Evolutionary conservation across 2,888 invertebrate genomes (phyloP), one percentile per base, ranked within the genome.

Genomic region (Notodonta ziczac): DNA sequence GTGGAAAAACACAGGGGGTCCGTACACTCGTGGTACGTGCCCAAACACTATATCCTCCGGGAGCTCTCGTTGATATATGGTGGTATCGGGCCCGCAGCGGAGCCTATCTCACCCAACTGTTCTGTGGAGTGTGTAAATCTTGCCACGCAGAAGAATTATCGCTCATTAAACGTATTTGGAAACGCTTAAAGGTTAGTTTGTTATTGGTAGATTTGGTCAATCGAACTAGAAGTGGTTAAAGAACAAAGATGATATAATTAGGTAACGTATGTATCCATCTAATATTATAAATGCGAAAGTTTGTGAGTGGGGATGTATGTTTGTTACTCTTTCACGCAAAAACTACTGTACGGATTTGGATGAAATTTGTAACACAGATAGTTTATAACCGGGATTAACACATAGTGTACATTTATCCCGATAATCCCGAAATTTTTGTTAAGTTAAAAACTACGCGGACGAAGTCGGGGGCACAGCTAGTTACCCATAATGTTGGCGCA

Each of bases 11-110:
- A 53, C 53, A 4, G 6, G 14, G 50, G 14, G 50, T n/a, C 50
- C 42, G 10, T 42, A 81, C 79, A 80, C 76, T 78, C 73, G 72
- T 61, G 58, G 72, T 76, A 81, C 80, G 81, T 80, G 81, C 75
- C 76, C 70, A 66, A 66, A 71, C 73, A 72, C 69, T 74, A 71
- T 72, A 74, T 77, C 78, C 79, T 73, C 60, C 14, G 51, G 56
- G 58, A 44, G 67, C 66, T 66, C 73, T 63, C 73, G 70, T 72
- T 79, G 81, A 82, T 81, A 79, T 81, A 81, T 81, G 67, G 69
- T 70, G 73, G 44, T 24, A 56, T 69, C 69, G 60, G 51, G 61
- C 56, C 57, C 56, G 56, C 56, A 55, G 54, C 60, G 46, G 57
- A 55, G 61, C 61, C 54, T 62, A 60, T 60, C 63, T 62, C 55